Evolutionary conservation across 2,888 invertebrate species (phyloP), one percentile per base, ranked within the genome.

Genomic region (Leptura quadrifasciata): DNA sequence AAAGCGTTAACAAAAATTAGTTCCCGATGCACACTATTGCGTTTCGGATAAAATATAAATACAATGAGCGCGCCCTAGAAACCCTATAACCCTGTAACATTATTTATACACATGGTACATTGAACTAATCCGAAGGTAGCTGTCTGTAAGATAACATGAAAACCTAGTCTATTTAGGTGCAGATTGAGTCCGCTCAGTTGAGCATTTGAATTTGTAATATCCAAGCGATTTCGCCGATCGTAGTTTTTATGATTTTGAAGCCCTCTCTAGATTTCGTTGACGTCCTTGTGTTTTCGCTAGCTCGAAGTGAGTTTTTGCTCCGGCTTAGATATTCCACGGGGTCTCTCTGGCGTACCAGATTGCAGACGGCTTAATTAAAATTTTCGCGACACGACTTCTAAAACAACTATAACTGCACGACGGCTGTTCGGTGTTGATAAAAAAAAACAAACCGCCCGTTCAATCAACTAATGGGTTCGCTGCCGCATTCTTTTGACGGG

Each of bases 401-500:
- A 21, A 57, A 57, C 57, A 57, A 21, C 57, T 57, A 20, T 57
- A 57, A 63, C 67, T 67, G 31, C 67, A 57, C 21, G 57, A 67
- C 67, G 67, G 18, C 67, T 67, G 67, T 67, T 67, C 20, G 67
- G 17, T 39, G 67, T 31, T 67, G 67, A 67, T 67, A 67, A 67
- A 67, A 67, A 57, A 57, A 10, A 20, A 10, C 9, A 57, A 20
- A 20, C 20, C 10, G 5, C 71, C 60, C 60, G 61, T 39, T 71
- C 75, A 76, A 78, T 78, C 75, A 73, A 47, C 68, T 78, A 78
- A 78, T 78, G 69, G 76, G 70, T 52, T 52, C 65, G 18, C 67
- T 71, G 74, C 76, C 78, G 78, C 78, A 71, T 76, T 61, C 35
- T 31, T 20, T 63, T 20, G 72, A 64, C 55, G 52, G 52, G 64